Evolutionary conservation across 1,140 invertebrate genomes (phyloP).

Genomic region (Ceratosolen fusciceps): DNA sequence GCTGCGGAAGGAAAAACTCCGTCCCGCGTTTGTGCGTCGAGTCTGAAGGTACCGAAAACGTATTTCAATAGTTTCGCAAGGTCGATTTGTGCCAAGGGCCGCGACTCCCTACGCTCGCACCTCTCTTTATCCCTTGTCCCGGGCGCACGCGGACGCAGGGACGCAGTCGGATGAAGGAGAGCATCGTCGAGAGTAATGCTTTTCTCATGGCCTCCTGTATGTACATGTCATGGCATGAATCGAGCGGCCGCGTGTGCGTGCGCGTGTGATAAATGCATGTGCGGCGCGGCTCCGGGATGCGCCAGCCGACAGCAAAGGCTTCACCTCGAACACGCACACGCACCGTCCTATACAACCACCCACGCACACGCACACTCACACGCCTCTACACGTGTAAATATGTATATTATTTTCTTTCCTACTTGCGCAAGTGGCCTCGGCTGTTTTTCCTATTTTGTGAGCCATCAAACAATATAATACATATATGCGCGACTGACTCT

Average conservation of each 20-base stretch:
- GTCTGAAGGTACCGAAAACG: not conserved
- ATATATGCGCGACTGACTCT: slow-evolving; percentile 18
- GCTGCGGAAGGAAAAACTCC: not conserved
- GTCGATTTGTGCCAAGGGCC: slow-evolving; percentile 38
- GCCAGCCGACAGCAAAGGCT: no score
- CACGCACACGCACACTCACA: not conserved
- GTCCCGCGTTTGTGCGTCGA: not conserved
- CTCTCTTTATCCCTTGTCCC: not conserved
- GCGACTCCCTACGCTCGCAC: no score
- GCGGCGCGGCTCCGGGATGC: no score
- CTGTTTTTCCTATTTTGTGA: not conserved
- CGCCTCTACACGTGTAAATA: not conserved
- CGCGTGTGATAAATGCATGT: no score
- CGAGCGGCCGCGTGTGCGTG: no score
- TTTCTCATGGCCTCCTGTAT: no score
- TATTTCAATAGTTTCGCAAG: slow-evolving; percentile 20
- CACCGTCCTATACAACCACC: no score
- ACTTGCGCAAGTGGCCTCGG: no score
- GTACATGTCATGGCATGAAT: no score
- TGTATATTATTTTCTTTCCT: not conserved
- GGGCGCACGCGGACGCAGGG: not conserved
- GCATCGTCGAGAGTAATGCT: no score
- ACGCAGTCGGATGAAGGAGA: not conserved
- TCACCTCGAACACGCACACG: no score
- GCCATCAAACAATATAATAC: slow-evolving; percentile 36